These are phyloP conservation scores for Calameuta filiformis DNA, from an alignment of 2,888 invertebrate species.

Conservation along the genomic window DNA sequence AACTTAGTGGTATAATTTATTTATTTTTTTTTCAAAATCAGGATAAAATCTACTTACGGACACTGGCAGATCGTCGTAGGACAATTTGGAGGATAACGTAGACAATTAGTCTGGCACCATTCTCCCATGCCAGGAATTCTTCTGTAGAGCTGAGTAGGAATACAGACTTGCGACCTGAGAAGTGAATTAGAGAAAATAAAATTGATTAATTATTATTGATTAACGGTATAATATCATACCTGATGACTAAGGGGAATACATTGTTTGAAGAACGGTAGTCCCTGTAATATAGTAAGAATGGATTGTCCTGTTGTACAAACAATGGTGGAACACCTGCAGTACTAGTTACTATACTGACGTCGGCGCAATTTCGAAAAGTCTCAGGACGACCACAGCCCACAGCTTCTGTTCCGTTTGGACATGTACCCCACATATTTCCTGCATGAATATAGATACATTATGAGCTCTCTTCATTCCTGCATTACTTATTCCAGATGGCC, in stretches of 20 bases:
- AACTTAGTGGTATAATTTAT: background rate
- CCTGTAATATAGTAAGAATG: conserved; percentile 81
- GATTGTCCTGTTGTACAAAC: conserved; percentile 77
- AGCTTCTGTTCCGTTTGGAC: conserved; percentile 86
- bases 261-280: conserved; percentile 75
- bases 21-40: background rate
- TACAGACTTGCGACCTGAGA: conserved; percentile 82
- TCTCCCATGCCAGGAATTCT: conserved; percentile 80
- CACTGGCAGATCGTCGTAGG: conserved; percentile 81
- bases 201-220: background rate
- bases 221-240: conserved; percentile 65
- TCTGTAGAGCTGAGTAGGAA: conserved; percentile 74
- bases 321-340: conserved; percentile 79
- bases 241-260: conserved; percentile 80
- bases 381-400: conserved; percentile 92
- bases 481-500: background rate
- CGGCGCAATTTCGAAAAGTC: conserved; percentile 92
- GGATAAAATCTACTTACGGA: conserved; percentile 75
- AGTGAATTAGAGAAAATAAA: conserved; percentile 10
- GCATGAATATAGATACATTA: conserved; percentile 12
- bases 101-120: conserved; percentile 89
- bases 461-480: background rate
- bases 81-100: conserved; percentile 88
- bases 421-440: conserved; percentile 93
- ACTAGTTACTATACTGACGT: conserved; percentile 84